Evolutionary conservation across 2,797 vertebrate genomes (phyloP).

Genomic region (Varecia variegata): DNA sequence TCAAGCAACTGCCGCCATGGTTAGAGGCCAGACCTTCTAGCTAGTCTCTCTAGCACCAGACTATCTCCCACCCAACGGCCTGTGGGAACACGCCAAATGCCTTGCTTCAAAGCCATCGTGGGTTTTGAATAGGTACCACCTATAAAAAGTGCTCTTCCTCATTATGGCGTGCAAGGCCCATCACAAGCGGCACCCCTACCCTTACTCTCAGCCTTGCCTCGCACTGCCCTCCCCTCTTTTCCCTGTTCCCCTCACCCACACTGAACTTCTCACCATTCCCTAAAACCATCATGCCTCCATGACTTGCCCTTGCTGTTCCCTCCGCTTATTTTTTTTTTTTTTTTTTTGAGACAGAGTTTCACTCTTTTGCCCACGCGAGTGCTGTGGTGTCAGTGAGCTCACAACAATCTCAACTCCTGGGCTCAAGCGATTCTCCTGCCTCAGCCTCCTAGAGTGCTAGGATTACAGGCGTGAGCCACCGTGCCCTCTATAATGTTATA

Average conservation of each 20-base stretch:
- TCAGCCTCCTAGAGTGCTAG: too few relatives aligned
- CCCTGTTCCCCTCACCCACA: not conserved
- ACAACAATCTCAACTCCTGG: too few relatives aligned
- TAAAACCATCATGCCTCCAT: not conserved
- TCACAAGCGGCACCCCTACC: not conserved
- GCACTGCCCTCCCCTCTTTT: not conserved
- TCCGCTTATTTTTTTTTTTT: not conserved
- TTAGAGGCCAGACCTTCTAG: not conserved
- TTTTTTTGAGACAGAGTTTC: too few relatives aligned
- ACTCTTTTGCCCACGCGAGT: too few relatives aligned
- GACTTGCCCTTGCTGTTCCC: not conserved
- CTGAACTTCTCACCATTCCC: not conserved
- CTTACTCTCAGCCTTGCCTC: not conserved
- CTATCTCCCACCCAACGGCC: not conserved
- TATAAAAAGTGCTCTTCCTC: not conserved
- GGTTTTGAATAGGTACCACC: not conserved
- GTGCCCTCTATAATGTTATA: not conserved
- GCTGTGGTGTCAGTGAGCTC: too few relatives aligned
- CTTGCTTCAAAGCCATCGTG: not conserved
- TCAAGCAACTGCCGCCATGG: not conserved
- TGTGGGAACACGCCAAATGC: not conserved
- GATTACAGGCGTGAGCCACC: too few relatives aligned
- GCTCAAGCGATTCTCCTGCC: too few relatives aligned
- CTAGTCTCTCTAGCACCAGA: not conserved
- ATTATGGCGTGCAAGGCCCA: not conserved